These are phyloP conservation scores for Barnardius zonarius DNA, from an alignment of 2,113 vertebrate genomes.

Conservation along the genomic window DNA sequence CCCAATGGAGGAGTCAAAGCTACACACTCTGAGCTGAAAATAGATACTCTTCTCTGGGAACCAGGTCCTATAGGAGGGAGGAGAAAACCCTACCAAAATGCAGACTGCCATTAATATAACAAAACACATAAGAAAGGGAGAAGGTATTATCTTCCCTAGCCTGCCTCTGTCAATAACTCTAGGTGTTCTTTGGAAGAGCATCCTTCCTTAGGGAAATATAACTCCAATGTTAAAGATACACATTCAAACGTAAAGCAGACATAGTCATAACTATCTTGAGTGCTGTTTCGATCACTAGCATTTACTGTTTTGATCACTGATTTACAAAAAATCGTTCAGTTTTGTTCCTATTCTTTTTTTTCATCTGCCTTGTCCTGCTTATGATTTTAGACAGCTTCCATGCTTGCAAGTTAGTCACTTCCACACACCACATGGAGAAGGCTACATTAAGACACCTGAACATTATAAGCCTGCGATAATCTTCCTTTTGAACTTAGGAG, in stretches of 20 bases:
- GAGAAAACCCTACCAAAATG: neutral
- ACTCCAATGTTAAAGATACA: neutral
- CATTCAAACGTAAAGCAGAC: neutral
- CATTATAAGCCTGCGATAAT: slow-evolving; percentile 6
- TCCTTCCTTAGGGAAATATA: neutral
- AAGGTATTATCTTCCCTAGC: neutral
- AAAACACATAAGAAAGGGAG: neutral
- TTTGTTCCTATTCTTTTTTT: neutral
- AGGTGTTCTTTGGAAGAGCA: neutral
- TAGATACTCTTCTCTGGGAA: neutral
- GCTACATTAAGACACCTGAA: neutral
- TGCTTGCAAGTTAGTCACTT: neutral
- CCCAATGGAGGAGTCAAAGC: neutral
- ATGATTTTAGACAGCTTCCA: neutral
- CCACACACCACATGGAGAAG: neutral
- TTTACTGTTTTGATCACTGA: neutral
- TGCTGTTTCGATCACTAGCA: neutral
- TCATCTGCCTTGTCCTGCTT: neutral
- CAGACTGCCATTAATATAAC: neutral
- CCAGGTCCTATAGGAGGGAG: neutral
- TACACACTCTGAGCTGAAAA: neutral
- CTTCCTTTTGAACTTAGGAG: slow-evolving; percentile 7
- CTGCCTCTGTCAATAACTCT: neutral
- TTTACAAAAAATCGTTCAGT: neutral
- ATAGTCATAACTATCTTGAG: neutral